Conservation (phyloP, 30 jellyfish, hydroid and myxozoan genomes). For the Hydractinia symbiolongicarpus region DNA sequence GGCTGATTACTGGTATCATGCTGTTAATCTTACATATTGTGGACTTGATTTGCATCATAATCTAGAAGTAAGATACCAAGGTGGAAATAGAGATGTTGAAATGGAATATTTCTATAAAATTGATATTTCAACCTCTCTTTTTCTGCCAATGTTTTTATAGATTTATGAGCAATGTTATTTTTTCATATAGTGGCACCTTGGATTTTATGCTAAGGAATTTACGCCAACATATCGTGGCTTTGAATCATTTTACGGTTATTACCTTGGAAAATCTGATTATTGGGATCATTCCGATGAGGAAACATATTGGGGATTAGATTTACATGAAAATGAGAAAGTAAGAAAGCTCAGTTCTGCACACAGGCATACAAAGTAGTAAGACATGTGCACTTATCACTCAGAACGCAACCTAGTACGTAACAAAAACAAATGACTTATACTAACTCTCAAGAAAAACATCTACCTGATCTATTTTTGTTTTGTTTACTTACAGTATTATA, state of each 20-base stretch:
- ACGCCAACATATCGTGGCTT: conserved; percentile 83
- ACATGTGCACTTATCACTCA: too few species aligned
- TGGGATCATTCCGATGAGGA: conserved; percentile 91
- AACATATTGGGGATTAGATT: conserved; percentile 83
- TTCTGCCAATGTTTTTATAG: too few species aligned
- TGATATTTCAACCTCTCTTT: too few species aligned
- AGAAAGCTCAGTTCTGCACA: too few species aligned
- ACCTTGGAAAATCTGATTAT: conserved; percentile 88
- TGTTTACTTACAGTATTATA: too few species aligned
- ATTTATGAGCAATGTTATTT: not conserved
- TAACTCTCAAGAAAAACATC: too few species aligned
- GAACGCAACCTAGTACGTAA: too few species aligned
- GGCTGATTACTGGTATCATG: conserved; percentile 93
- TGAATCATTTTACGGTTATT: conserved; percentile 87
- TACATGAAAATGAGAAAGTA: conserved; percentile 74
- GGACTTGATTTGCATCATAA: conserved; percentile 91
- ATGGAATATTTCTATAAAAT: too few species aligned
- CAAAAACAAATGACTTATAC: too few species aligned
- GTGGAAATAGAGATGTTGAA: too few species aligned
- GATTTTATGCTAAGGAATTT: conserved; percentile 65
- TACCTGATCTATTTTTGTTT: too few species aligned
- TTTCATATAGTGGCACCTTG: conserved; percentile 78
- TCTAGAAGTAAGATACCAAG: conserved; percentile 25
- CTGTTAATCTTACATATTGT: conserved; percentile 64
- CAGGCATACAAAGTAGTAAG: too few species aligned